These are phyloP conservation scores for Apogon talboti DNA, from an alignment of 2,797 vertebrate species.

Conservation along the genomic window DNA sequence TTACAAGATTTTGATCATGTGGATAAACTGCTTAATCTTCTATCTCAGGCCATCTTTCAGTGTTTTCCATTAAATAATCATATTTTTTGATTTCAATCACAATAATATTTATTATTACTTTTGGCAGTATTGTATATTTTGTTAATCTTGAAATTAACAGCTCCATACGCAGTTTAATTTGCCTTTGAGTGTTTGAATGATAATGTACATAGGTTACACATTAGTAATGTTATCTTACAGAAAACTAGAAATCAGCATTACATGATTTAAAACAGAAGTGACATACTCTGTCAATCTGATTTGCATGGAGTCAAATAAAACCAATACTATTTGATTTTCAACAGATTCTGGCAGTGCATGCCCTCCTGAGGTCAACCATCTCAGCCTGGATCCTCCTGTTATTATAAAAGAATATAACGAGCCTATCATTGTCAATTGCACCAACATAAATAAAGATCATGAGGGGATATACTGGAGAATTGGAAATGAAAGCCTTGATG, in stretches of 20 bases:
- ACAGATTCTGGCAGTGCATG: conserved; percentile 53
- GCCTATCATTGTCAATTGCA: background rate
- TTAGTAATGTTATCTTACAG: background rate
- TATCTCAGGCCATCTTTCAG: too few species aligned
- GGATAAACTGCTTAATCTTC: too few species aligned
- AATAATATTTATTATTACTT: too few species aligned
- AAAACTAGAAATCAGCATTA: background rate
- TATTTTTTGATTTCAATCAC: too few species aligned
- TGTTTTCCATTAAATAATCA: too few species aligned
- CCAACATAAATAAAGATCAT: rapidly evolving
- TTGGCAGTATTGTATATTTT: too few species aligned
- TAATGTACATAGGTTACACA: background rate
- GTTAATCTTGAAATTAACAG: too few species aligned
- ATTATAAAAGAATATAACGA: conserved; percentile 9
- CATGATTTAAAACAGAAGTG: background rate
- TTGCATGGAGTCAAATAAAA: conserved; percentile 19
- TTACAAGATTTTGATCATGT: too few species aligned
- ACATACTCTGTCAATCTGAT: background rate
- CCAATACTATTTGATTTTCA: conserved; percentile 6
- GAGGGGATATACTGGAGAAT: background rate
- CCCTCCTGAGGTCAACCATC: background rate
- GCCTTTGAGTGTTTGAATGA: too few species aligned
- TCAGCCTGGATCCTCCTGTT: conserved; percentile 32
- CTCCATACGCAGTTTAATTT: too few species aligned
- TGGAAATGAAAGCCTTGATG: rapidly evolving